A percentile compares a stretch with the other conserved stretches of the same genome.
These are phyloP conservation scores for Triplophysa rosa DNA, from an alignment of 2,113 vertebrate species.

Conservation along the genomic window DNA sequence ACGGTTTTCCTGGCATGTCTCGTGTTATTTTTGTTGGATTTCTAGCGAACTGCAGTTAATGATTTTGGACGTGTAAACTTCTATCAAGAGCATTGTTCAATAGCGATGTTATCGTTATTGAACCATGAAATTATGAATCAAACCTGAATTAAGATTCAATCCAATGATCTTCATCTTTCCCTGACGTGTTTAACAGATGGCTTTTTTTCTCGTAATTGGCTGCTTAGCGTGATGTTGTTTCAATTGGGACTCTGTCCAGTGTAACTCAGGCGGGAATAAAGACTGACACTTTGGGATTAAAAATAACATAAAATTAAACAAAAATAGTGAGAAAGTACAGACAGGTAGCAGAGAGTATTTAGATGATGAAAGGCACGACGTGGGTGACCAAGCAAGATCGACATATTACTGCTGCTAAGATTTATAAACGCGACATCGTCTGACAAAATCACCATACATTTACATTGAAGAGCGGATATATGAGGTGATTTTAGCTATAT, in stretches of 20 bases:
- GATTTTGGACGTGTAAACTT: not conserved
- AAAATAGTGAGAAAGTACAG: slow-evolving; percentile 49
- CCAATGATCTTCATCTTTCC: not conserved
- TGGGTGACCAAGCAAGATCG: too few species aligned
- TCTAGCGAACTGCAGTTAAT: not conserved
- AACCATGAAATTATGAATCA: not conserved
- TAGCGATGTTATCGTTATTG: not conserved
- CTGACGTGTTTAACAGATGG: slow-evolving; percentile 7
- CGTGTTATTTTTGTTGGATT: slow-evolving; percentile 33
- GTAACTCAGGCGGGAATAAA: slow-evolving; percentile 63
- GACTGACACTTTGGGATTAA: slow-evolving; percentile 64
- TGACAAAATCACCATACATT: too few species aligned
- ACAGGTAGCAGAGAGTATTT: slow-evolving; percentile 35
- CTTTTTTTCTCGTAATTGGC: slow-evolving; percentile 11
- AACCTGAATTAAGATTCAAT: not conserved
- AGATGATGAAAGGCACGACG: slow-evolving; percentile 2
- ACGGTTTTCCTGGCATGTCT: slow-evolving; percentile 41
- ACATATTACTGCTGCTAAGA: not conserved
- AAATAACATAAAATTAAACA: slow-evolving; percentile 66
- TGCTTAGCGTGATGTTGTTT: slow-evolving; percentile 53
- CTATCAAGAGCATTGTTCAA: not conserved
- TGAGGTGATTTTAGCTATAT: too few species aligned
- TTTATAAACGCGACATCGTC: too few species aligned
- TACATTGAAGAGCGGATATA: too few species aligned
- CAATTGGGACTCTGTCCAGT: slow-evolving; percentile 61